Conservation (phyloP, 2,797 vertebrate species). For the Pteronotus mesoamericanus region DNA sequence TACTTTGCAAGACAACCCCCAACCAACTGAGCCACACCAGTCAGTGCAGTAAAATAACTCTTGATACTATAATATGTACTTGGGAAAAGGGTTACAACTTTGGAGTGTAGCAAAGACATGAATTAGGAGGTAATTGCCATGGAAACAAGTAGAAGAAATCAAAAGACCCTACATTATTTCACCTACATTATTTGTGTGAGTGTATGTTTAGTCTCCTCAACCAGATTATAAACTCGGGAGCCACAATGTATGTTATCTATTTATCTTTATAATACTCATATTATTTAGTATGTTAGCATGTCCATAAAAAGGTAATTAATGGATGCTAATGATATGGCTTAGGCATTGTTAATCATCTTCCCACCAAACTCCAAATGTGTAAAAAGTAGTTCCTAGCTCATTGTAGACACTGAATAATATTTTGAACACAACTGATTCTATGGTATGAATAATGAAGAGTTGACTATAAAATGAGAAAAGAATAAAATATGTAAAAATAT, state of each 20-base stretch:
- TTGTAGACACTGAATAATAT: neutral
- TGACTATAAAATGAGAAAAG: neutral
- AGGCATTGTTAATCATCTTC: neutral
- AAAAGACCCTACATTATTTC: neutral
- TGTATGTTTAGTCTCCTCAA: neutral
- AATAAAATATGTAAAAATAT: neutral
- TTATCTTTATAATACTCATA: neutral
- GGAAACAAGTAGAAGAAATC: neutral
- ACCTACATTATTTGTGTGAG: neutral
- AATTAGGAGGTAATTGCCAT: neutral
- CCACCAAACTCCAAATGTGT: neutral
- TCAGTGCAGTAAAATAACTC: neutral
- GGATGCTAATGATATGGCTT: neutral
- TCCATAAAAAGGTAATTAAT: neutral
- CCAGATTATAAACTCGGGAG: neutral
- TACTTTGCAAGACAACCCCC: too few species aligned
- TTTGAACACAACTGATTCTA: neutral
- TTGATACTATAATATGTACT: neutral
- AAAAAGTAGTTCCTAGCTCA: neutral
- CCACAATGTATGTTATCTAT: neutral
- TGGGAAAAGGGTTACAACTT: neutral
- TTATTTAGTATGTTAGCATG: neutral
- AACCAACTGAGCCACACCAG: neutral
- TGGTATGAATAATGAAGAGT: neutral
- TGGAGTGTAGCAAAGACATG: neutral